Evolutionary conservation across 2,113 vertebrate genomes (phyloP), one percentile per base, ranked within the genome.

Genomic region (Muscicapa adusta): DNA sequence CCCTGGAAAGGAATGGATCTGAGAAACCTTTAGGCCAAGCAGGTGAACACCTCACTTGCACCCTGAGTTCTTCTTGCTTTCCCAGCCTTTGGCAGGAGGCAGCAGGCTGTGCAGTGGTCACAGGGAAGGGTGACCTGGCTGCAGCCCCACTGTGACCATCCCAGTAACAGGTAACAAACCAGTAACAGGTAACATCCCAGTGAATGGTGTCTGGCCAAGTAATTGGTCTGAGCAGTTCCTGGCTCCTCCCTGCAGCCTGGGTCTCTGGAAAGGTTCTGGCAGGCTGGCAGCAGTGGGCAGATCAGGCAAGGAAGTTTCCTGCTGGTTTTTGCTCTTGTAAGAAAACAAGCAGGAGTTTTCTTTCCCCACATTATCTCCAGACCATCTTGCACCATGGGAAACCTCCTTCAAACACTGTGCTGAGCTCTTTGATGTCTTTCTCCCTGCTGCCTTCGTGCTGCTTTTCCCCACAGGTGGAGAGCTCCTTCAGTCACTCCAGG

Each of bases 241-340:
- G 34, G 16, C 33, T 58, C 73, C 14, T 47, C 47, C n/a, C 50
- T 38, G 40, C 78, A 53, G 14, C 8, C 45, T 48, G 74, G 18
- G 1, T 23, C 20, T 58, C 70, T 58, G 31, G 22, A 5, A n/a
- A 31, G 20, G 11, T 20, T 54, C 42, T 1, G 0, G 19, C 17
- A 18, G 51, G 31, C 23, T 58, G 51, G 31, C 22, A 70, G 45
- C 56, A 61, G 28, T 8, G 14, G 22, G 9, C 36, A 85, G 34
- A 26, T 3, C 51, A 45, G 28, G 15, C 13, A 18, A 54, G 58
- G 3, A 48, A 23, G 2, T n/a, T 78, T 82, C 78, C 31, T 48
- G 36, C 28, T 81, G 45, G 4, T 3, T 36, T 72, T 75, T 58
- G 24, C 8, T 80, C 43, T 31, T 2, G 0, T 0, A 1, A 26